Percentiles rank a stretch among this genome's conserved stretches.
Conservation (phyloP, 2,113 vertebrate genomes). For the Phaetusa simplex region DNA sequence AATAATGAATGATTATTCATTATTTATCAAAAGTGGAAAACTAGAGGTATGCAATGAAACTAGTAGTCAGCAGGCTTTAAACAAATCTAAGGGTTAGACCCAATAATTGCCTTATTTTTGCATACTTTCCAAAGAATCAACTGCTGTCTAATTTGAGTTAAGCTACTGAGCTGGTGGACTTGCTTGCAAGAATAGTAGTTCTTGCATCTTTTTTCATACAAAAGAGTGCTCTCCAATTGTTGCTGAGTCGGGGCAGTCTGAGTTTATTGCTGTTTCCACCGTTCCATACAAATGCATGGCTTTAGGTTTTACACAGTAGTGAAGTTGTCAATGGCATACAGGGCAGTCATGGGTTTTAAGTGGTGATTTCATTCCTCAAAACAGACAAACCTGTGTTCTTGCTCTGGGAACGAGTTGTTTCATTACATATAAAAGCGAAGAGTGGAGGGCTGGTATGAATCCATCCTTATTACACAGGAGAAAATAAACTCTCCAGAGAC, state of each 20-base stretch:
- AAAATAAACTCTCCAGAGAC: not conserved
- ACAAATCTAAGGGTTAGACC: not conserved
- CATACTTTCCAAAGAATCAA: not conserved
- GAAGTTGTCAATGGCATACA: not conserved
- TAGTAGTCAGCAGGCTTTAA: not conserved
- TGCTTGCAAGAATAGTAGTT: not conserved
- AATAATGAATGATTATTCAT: not conserved
- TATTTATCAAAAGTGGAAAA: not conserved
- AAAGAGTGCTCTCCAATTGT: not conserved
- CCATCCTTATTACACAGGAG: not conserved
- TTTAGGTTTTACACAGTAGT: not conserved
- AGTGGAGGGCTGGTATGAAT: not conserved
- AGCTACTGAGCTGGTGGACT: not conserved
- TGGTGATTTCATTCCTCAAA: not conserved
- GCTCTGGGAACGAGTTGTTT: not conserved
- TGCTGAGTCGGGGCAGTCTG: not conserved
- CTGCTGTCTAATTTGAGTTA: not conserved
- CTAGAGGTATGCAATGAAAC: not conserved
- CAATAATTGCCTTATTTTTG: not conserved
- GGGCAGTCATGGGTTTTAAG: not conserved
- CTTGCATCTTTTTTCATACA: not conserved
- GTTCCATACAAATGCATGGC: accelerated
- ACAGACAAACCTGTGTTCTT: not conserved
- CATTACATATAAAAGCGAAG: not conserved
- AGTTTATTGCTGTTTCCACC: not conserved